These are phyloP conservation scores for Ceramica pisi DNA, from an alignment of 2,888 invertebrate genomes.

Conservation along the genomic window DNA sequence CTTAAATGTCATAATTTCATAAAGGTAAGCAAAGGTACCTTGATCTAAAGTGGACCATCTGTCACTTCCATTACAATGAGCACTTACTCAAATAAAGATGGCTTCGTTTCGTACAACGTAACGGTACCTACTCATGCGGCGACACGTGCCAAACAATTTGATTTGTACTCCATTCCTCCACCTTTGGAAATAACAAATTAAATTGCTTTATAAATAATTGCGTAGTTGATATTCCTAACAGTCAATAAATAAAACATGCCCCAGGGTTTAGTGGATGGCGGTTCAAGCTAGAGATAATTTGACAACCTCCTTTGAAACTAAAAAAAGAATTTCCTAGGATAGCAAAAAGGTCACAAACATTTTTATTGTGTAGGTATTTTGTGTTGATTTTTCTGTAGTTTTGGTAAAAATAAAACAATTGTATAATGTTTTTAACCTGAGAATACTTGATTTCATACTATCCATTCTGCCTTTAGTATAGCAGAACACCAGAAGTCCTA, in stretches of 20 bases:
- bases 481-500: not conserved
- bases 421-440: not conserved
- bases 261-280: not conserved
- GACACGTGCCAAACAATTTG: not conserved
- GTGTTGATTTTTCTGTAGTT: not conserved
- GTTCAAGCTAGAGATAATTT: not conserved
- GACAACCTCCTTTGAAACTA: not conserved
- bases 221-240: too few species aligned
- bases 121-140: not conserved
- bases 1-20: too few species aligned
- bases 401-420: not conserved
- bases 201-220: too few species aligned
- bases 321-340: not conserved
- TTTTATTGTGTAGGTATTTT: not conserved
- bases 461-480: not conserved
- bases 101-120: not conserved
- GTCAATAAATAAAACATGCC: too few species aligned
- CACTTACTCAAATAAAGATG: not conserved
- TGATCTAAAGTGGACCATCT: not conserved
- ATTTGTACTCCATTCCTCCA: not conserved
- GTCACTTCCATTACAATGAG: not conserved
- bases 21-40: too few species aligned
- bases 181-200: too few species aligned
- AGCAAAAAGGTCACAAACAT: constrained; percentile 10
- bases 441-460: too few species aligned